Evolutionary conservation across 2,888 invertebrate genomes (phyloP).

Genomic region (Pseudeuparius sepicola): DNA sequence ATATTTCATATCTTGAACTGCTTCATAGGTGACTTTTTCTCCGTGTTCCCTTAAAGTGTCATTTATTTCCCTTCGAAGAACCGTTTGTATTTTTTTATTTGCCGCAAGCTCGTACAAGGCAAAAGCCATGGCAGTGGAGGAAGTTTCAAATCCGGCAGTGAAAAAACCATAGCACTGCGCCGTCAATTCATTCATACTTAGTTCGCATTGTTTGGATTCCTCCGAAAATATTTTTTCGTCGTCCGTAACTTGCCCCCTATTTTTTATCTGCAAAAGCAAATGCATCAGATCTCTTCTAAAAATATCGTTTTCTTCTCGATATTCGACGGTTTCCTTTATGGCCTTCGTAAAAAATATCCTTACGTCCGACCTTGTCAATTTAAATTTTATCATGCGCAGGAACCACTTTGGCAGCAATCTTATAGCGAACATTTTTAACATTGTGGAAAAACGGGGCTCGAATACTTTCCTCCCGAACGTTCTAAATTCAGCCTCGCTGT

Average conservation of each 20-base stretch:
- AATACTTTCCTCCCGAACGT: conserved; percentile 1
- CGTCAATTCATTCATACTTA: conserved; percentile 6
- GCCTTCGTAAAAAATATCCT: conserved; percentile 23
- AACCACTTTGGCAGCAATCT: too few species aligned
- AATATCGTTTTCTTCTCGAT: conserved; percentile 31
- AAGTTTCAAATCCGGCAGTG: conserved; percentile 14
- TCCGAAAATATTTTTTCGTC: too few species aligned
- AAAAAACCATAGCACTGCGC: conserved; percentile 10
- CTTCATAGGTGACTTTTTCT: conserved; percentile 21
- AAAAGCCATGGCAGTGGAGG: conserved; percentile 37
- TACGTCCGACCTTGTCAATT: too few species aligned
- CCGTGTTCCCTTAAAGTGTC: conserved; percentile 14
- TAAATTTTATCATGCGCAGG: too few species aligned
- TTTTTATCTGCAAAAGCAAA: conserved; percentile 36
- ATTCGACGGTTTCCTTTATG: conserved; percentile 34
- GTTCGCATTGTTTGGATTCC: too few species aligned
- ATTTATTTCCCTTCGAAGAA: conserved; percentile 10
- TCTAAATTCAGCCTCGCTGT: background rate
- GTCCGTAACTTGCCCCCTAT: conserved; percentile 20
- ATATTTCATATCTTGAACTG: conserved; percentile 24
- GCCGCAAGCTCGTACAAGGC: conserved; percentile 41
- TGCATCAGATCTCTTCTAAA: conserved; percentile 42
- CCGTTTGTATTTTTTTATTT: conserved; percentile 32
- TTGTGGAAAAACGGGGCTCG: too few species aligned
- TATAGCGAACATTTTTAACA: too few species aligned